Percentiles rank a stretch among this genome's conserved stretches.
Conservation (phyloP, 2,888 invertebrate species). For the Amiota minor region DNA sequence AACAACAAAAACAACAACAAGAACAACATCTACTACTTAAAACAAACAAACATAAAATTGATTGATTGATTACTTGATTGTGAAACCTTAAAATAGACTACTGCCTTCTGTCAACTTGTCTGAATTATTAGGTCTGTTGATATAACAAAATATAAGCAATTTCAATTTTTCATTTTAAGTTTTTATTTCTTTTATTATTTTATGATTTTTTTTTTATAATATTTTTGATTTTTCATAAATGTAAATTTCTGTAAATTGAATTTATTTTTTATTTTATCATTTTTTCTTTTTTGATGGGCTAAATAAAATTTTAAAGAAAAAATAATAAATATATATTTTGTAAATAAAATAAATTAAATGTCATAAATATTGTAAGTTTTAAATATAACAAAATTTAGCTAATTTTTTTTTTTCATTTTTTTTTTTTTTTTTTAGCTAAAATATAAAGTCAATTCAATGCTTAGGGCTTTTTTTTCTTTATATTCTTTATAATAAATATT, state of each 20-base stretch:
- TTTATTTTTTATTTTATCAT: slow-evolving; percentile 19
- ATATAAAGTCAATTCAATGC: too few species aligned
- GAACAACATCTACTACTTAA: slow-evolving; percentile 34
- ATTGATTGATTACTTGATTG: slow-evolving; percentile 7
- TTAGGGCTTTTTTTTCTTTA: too few species aligned
- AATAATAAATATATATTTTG: background rate
- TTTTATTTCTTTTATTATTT: slow-evolving; percentile 24
- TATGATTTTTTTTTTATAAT: slow-evolving; percentile 26
- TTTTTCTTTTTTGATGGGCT: slow-evolving; percentile 5
- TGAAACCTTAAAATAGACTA: background rate
- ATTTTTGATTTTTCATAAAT: slow-evolving; percentile 7
- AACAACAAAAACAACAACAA: background rate
- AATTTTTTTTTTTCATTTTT: too few species aligned
- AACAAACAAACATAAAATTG: slow-evolving; percentile 10
- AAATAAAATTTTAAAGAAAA: slow-evolving; percentile 2
- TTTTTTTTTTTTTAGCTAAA: too few species aligned
- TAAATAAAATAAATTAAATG: slow-evolving; percentile 1
- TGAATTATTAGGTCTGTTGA: slow-evolving; percentile 51
- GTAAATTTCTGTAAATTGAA: slow-evolving; percentile 27
- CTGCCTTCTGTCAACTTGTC: slow-evolving; percentile 25
- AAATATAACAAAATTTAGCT: too few species aligned
- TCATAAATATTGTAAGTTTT: too few species aligned
- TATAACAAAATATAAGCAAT: slow-evolving; percentile 34
- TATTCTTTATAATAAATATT: too few species aligned
- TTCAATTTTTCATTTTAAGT: slow-evolving; percentile 29